phyloP scores from a whole-genome alignment of 92 coral and sea anemone genomes.

The Phenganax subtilis region DNA sequence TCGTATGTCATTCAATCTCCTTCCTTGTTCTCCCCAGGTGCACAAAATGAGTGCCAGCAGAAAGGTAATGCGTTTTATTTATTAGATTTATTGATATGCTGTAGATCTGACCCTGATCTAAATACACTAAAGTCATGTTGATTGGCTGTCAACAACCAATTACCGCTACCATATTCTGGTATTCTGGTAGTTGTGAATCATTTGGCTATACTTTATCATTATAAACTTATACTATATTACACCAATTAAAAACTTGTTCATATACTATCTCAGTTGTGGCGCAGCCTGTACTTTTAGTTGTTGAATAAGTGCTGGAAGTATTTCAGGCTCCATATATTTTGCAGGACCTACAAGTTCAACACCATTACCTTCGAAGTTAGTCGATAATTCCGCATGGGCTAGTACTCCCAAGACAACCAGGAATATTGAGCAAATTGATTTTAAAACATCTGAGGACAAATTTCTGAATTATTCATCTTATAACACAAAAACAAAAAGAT shows the following conservation, averaged over 20 bases:
- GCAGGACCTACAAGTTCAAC: slow-evolving; percentile 39
- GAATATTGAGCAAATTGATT: not conserved
- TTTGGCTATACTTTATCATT: no score
- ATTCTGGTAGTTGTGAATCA: no score
- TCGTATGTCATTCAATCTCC: slow-evolving; percentile 1
- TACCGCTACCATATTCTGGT: no score
- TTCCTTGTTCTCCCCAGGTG: slow-evolving; percentile 12
- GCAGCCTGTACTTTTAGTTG: not conserved
- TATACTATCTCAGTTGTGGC: no score
- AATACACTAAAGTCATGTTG: no score
- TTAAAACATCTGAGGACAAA: slow-evolving; percentile 8
- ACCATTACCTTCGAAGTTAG: slow-evolving; percentile 23
- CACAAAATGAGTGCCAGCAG: not conserved
- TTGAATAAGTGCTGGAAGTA: not conserved
- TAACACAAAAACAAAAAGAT: slow-evolving; percentile 7
- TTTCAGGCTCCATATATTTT: not conserved
- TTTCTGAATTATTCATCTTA: slow-evolving; percentile 8
- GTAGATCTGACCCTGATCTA: no score
- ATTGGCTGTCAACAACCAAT: no score
- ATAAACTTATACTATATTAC: no score
- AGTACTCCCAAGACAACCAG: slow-evolving; percentile 20
- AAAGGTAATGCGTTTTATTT: slow-evolving; percentile 3
- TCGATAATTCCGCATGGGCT: not conserved
- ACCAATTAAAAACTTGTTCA: no score
- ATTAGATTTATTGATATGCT: no score